Base-by-base conservation (phyloP, 2,797 vertebrate genomes). In the Urophycis tenuis region DNA sequence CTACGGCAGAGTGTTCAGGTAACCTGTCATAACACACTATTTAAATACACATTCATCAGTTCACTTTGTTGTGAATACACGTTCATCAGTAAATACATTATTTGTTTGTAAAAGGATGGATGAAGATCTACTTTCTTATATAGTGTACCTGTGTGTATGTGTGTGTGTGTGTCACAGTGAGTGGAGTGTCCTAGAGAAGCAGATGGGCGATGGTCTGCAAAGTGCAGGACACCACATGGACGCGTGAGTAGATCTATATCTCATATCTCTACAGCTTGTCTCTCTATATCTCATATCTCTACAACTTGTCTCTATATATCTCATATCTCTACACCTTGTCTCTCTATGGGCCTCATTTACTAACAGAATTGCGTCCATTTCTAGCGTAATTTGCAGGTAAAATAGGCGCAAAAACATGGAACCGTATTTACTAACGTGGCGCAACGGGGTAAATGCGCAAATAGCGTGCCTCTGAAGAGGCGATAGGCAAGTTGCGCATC, bases 221-320 rank as follows among this genome's bases (percentile, higher is more conserved):
- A 99, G 97, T 83, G 96, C 96, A n/a, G 97, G 97, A 35, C 97
- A 99, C 89, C 97, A 99, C 82, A 98, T 99, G 96, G 97, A 98
- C 71, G 95, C 96, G 96, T 98, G 91, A 94, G 72, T 73, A 9
- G 3, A 6, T 29, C 34, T 31, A 32, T 4, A 71, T 31, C 36
- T 7, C 2, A 17, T 33, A 71, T 33, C 14, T 33, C 69, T 33
- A 71, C 33, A 15, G 7, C 71, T 11, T 35, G 3, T 72, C 3
- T 34, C 32, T n/a, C 14, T n/a, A 60, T 25, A 60, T 25, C 53
- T n/a, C n/a, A n/a, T 10, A 53, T 19, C 15, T 49, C 36, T 39
- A 39, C 12, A 39, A 8, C 36, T 8, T 8, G 2, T 39, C 8
- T 39, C 36, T 39, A 6, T 49, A 49, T 49, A 53, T 34, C 31